Percentiles rank a stretch among this genome's conserved stretches.
Conservation (phyloP, 2,113 vertebrate genomes). For the Epinephelus moara region DNA sequence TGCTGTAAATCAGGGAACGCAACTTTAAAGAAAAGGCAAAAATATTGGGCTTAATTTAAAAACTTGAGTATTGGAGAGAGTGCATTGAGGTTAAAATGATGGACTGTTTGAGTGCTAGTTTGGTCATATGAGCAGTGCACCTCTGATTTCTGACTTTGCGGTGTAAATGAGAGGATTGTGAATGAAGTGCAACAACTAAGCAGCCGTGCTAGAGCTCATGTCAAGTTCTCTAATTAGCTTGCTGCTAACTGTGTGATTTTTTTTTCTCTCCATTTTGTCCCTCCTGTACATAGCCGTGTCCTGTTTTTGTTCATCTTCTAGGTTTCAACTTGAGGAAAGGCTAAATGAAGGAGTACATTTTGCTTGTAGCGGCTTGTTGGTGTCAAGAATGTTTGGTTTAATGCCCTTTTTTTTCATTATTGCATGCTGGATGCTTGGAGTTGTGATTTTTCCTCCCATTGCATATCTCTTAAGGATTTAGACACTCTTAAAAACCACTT, state of each 20-base stretch:
- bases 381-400: conserved; percentile 53
- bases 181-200: conserved; percentile 41
- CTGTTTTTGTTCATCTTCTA: conserved; percentile 36
- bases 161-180: conserved; percentile 31
- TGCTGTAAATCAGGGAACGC: conserved; percentile 17
- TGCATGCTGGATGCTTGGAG: conserved; percentile 72
- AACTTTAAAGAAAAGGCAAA: conserved; percentile 18
- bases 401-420: conserved; percentile 32
- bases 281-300: conserved; percentile 65
- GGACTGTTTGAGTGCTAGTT: conserved; percentile 27
- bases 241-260: conserved; percentile 71
- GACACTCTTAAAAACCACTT: conserved; percentile 71
- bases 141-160: conserved; percentile 48
- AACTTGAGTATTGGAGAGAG: conserved; percentile 23
- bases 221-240: conserved; percentile 64
- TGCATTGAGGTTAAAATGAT: conserved; percentile 30
- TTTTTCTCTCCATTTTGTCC: conserved; percentile 9
- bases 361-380: conserved; percentile 55
- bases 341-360: conserved; percentile 66
- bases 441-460: conserved; percentile 34
- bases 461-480: conserved; percentile 54
- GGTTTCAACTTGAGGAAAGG: conserved; percentile 60
- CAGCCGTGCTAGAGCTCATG: conserved; percentile 32
- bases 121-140: conserved; percentile 31
- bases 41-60: conserved; percentile 35